Conservation (phyloP, 2,113 vertebrate genomes). For the Terrapene triunguis region DNA sequence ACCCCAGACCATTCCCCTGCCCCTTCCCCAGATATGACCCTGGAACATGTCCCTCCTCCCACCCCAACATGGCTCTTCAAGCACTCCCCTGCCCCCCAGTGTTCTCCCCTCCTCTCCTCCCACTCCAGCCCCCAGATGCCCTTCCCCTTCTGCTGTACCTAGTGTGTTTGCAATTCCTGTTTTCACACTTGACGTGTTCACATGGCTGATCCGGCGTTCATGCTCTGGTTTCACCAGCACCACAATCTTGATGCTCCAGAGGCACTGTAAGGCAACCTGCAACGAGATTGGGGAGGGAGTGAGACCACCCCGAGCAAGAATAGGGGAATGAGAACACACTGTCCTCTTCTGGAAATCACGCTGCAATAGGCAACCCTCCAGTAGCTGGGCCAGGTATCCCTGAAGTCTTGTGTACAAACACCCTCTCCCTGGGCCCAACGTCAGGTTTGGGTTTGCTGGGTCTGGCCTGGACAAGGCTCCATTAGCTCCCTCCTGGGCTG, state of each 20-base stretch:
- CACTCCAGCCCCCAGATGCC: not conserved
- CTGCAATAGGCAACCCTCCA: not conserved
- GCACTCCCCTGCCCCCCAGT: not conserved
- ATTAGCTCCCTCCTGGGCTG: not conserved
- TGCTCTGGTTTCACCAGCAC: constrained; percentile 88
- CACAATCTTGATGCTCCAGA: constrained; percentile 90
- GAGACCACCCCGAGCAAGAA: not conserved
- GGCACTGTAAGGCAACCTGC: constrained; percentile 89
- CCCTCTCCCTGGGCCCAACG: not conserved
- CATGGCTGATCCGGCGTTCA: constrained; percentile 84
- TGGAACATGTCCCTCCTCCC: not conserved
- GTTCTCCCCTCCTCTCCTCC: not conserved
- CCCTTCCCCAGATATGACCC: not conserved
- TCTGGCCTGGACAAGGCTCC: not conserved
- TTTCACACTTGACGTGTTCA: constrained; percentile 88
- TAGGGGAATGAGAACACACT: not conserved
- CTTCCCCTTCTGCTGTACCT: constrained; percentile 73
- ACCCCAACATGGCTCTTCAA: too few relatives aligned
- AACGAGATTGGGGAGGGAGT: not conserved
- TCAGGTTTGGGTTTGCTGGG: not conserved
- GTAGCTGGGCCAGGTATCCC: not conserved
- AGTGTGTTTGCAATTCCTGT: constrained; percentile 90
- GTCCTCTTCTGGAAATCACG: too few relatives aligned
- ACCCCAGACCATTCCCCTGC: not conserved
- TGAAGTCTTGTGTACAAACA: not conserved